These are phyloP conservation scores for Drosophila subobscura DNA, from an alignment of 1,140 invertebrate genomes.

Conservation along the genomic window DNA sequence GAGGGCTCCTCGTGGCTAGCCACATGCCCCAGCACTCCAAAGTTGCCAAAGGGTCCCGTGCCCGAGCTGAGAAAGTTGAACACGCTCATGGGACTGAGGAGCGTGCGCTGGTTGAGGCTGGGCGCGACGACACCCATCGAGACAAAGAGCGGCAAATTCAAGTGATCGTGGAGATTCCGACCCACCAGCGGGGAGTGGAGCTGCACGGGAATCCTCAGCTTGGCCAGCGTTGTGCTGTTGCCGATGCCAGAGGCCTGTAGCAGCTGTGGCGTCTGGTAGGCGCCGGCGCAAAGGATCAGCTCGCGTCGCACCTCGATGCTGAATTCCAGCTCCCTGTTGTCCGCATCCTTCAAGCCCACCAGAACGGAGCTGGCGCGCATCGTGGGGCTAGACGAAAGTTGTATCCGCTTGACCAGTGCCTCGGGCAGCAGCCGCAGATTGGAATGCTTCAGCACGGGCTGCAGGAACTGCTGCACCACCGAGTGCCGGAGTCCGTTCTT, in stretches of 20 bases:
- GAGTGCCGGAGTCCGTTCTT: conserved; percentile 88
- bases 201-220: conserved; percentile 85
- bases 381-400: conserved; percentile 55
- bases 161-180: conserved; percentile 89
- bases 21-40: conserved; percentile 86
- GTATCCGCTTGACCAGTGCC: conserved; percentile 85
- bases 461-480: conserved; percentile 87
- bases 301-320: conserved; percentile 86
- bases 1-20: conserved; percentile 61
- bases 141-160: conserved; percentile 88
- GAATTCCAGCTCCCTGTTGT: conserved; percentile 68
- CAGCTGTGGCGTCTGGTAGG: conserved; percentile 89
- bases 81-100: conserved; percentile 85
- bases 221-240: conserved; percentile 84
- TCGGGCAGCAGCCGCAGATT: conserved; percentile 90
- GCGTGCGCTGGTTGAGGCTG: conserved; percentile 85
- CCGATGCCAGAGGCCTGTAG: conserved; percentile 90
- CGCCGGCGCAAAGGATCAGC: conserved; percentile 88
- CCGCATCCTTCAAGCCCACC: conserved; percentile 68
- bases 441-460: conserved; percentile 85
- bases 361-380: conserved; percentile 50
- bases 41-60: conserved; percentile 85
- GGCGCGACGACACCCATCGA: conserved; percentile 87
- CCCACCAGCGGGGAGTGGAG: conserved; percentile 86
- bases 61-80: conserved; percentile 86